Percentiles rank a stretch among this genome's conserved stretches.
phyloP scores from a whole-genome alignment of 2,888 invertebrate species.

The Ectobius pallidus region DNA sequence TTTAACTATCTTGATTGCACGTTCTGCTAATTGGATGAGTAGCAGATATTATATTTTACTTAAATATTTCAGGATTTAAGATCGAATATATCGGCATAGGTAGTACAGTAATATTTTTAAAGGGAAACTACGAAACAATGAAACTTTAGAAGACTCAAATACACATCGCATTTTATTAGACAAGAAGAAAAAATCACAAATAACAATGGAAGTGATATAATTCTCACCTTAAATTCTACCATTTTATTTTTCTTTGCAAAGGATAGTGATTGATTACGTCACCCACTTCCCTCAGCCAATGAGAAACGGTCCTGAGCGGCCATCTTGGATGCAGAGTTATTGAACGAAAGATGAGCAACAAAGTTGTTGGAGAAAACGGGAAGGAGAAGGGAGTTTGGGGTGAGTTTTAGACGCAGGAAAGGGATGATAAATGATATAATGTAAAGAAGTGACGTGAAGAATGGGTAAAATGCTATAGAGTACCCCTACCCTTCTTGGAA shows the following conservation, averaged over 20 bases:
- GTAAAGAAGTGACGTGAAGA: constrained; percentile 19
- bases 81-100: too few species aligned
- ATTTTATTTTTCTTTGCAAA: constrained; percentile 25
- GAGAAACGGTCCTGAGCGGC: constrained; percentile 57
- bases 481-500: constrained; percentile 16
- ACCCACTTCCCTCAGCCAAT: constrained; percentile 56
- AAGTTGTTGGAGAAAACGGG: constrained; percentile 20
- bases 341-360: constrained; percentile 57
- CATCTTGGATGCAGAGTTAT: constrained; percentile 59
- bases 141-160: too few species aligned
- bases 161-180: too few species aligned
- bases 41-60: too few species aligned
- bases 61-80: too few species aligned
- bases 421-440: constrained; percentile 30
- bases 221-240: constrained; percentile 2
- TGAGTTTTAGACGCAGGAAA: constrained; percentile 40
- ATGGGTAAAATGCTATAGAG: constrained; percentile 9
- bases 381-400: constrained; percentile 28
- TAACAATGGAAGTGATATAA: too few species aligned
- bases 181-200: too few species aligned
- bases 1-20: too few species aligned
- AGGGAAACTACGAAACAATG: too few species aligned
- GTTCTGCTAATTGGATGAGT: too few species aligned
- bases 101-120: too few species aligned
- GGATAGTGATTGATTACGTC: constrained; percentile 40